These are phyloP conservation scores for Petrolisthes manimaculis DNA, from an alignment of 2,888 invertebrate genomes.

Conservation along the genomic window DNA sequence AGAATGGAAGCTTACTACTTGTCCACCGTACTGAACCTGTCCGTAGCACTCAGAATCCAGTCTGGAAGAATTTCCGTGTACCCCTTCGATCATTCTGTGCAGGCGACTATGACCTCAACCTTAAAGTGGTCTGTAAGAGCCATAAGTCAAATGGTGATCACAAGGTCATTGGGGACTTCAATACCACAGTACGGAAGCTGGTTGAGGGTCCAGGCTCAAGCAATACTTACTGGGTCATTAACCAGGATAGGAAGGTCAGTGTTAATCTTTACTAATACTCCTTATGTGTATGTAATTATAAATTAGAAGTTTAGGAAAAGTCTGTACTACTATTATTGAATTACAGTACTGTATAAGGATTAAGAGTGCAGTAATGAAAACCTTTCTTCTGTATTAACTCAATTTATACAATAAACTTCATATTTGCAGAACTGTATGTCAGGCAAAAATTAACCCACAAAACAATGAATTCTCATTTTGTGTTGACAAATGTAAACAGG, in stretches of 20 bases:
- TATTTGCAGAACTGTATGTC: too few species aligned
- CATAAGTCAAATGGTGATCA: constrained; percentile 67
- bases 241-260: constrained; percentile 68
- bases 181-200: constrained; percentile 66
- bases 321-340: too few species aligned
- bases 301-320: not conserved
- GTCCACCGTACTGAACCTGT: constrained; percentile 69
- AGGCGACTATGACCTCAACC: constrained; percentile 71
- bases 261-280: constrained; percentile 13
- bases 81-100: constrained; percentile 70
- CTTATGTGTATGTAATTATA: not conserved
- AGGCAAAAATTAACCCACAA: too few species aligned
- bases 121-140: constrained; percentile 72
- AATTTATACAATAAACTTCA: too few species aligned
- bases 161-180: constrained; percentile 66
- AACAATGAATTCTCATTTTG: too few species aligned
- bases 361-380: too few species aligned
- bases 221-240: constrained; percentile 69
- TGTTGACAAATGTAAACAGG: too few species aligned
- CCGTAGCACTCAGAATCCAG: constrained; percentile 73
- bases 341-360: too few species aligned
- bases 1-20: constrained; percentile 68
- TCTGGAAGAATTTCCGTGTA: constrained; percentile 72
- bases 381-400: too few species aligned
- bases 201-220: constrained; percentile 68